Evolutionary conservation across 2,113 vertebrate species (phyloP).

Genomic region (Pyrgilauda ruficollis): DNA sequence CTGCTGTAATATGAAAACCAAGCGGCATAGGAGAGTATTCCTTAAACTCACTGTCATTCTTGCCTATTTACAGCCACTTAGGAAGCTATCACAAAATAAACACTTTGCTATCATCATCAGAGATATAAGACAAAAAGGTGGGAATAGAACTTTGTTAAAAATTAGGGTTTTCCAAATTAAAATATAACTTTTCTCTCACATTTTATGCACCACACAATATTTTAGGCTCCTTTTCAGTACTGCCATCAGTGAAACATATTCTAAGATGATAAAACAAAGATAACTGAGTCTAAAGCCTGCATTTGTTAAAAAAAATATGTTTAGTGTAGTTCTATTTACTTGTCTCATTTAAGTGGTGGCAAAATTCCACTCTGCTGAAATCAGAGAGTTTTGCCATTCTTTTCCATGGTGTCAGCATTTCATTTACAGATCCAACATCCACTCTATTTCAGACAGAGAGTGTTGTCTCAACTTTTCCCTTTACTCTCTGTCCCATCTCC

Average conservation of each 20-base stretch:
- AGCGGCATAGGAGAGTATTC: background rate
- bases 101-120: background rate
- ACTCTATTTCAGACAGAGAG: background rate
- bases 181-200: background rate
- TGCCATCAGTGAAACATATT: background rate
- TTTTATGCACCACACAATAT: background rate
- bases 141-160: background rate
- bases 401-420: background rate
- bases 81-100: background rate
- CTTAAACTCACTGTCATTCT: background rate
- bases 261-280: background rate
- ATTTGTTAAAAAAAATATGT: background rate
- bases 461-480: background rate
- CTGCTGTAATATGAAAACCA: background rate
- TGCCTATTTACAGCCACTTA: background rate
- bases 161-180: background rate
- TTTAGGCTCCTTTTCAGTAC: background rate
- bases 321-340: background rate
- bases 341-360: background rate
- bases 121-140: background rate
- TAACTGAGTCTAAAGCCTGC: background rate
- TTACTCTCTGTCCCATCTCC: background rate
- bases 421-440: background rate
- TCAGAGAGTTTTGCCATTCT: background rate
- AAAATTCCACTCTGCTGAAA: background rate